A percentile compares a stretch with the other conserved stretches of the same genome.
phyloP scores from a whole-genome alignment of 2,797 vertebrate species.

The Myotis findleyi region DNA sequence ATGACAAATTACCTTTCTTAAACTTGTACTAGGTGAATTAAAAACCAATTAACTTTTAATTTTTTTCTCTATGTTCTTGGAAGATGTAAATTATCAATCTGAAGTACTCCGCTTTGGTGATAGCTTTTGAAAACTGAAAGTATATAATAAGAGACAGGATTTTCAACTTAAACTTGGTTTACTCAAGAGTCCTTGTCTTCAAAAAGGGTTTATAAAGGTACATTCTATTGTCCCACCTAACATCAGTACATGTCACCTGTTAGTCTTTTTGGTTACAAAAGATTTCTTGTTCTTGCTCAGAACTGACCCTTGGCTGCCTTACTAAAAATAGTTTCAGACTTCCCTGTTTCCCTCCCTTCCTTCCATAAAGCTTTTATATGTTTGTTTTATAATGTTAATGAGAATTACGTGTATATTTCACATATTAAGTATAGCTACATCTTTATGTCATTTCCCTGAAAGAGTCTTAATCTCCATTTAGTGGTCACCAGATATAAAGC shows the following conservation, averaged over 20 bases:
- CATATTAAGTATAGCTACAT: neutral
- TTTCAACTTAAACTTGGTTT: conserved; percentile 67
- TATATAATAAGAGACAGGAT: conserved; percentile 26
- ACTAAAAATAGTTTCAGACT: conserved; percentile 24
- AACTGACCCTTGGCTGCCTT: conserved; percentile 26
- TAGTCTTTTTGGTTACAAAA: neutral
- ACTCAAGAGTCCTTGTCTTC: conserved; percentile 40
- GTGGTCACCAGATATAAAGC: neutral
- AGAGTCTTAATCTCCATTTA: conserved; percentile 50
- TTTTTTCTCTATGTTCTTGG: conserved; percentile 80
- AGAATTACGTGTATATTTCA: neutral
- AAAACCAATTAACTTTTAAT: conserved; percentile 87
- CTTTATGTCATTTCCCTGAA: conserved; percentile 32
- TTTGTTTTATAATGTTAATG: conserved; percentile 16
- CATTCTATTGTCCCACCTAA: conserved; percentile 42
- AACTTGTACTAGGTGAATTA: conserved; percentile 83
- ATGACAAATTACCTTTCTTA: conserved; percentile 86
- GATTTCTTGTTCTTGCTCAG: conserved; percentile 57
- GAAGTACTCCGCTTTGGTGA: conserved; percentile 73
- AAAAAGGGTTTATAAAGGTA: conserved; percentile 51
- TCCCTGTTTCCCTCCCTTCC: neutral
- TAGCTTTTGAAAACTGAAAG: conserved; percentile 73
- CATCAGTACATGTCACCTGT: neutral
- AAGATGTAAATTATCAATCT: conserved; percentile 83
- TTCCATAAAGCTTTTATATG: conserved; percentile 51